Evolutionary conservation across 2,888 invertebrate species (phyloP), one percentile per base, ranked within the genome.

Genomic region (Syrphus vitripennis): DNA sequence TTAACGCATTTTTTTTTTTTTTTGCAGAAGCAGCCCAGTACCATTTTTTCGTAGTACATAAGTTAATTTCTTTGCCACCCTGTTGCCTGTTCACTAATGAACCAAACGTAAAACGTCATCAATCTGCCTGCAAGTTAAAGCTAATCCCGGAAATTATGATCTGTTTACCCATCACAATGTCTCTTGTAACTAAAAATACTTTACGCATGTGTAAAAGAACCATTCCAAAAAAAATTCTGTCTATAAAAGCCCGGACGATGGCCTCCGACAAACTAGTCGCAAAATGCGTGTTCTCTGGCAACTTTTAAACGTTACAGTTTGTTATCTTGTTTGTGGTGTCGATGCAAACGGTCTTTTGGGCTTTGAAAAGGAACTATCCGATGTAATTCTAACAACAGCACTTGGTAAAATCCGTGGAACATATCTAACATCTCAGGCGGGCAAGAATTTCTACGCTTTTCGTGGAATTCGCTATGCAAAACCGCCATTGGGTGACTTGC

Each of bases 401-500:
- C 79, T 92, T 57, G 92, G 92, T 2, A 91, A 91, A 86, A 90
- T 92, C 65, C 90, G 92, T n/a, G 92, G 92, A 24, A 92, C 91
- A 0, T 88, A 90, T 42, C 67, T 92, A 67, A 90, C 90, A 31
- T 90, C 92, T 1, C 90, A 91, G 57, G 89, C 89, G 9, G 92
- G 92, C 0, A 88, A 89, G n/a, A 90, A 90, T 70, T 92, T 92
- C 79, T 91, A 91, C 78, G 92, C 92, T 16, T 92, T 92, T 70
- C 92, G 92, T 0, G 92, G 92, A 19, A 91, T 92, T 63, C 91
- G 91, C 0, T 92, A 92, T 80, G 92, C 92, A 19, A 90, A 91
- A 63, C 89, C 93, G 0, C 93, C 92, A 0, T 83, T 91, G 2
- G 91, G 90, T 10, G 88, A 88, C 1, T 74, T 91, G 14, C 90